Conservation (phyloP, 2,888 invertebrate species). For the Lasiommata megera region DNA sequence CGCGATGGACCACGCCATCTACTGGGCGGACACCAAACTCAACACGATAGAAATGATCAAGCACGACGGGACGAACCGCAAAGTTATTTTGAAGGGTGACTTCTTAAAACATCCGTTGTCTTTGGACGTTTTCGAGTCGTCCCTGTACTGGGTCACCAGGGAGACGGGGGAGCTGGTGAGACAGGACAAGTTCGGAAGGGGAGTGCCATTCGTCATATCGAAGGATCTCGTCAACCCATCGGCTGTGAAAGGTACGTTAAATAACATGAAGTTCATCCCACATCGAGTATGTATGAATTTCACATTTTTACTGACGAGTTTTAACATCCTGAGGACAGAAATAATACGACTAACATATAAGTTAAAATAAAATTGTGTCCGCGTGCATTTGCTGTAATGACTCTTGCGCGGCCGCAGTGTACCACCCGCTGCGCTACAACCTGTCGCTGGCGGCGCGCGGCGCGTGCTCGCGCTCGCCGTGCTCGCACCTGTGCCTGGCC, state of each 20-base stretch:
- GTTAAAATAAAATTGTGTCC: too few relatives aligned
- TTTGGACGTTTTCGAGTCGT: conserved; percentile 96
- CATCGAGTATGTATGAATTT: too few relatives aligned
- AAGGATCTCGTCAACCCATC: conserved; percentile 93
- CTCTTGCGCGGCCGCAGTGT: conserved; percentile 73
- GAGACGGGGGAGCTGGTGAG: conserved; percentile 92
- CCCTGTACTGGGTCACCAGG: conserved; percentile 95
- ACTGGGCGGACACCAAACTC: conserved; percentile 97
- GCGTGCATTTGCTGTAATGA: background rate
- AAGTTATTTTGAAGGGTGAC: conserved; percentile 87
- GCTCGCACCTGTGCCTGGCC: conserved; percentile 96
- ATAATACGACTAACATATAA: too few relatives aligned
- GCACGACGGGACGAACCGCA: conserved; percentile 89
- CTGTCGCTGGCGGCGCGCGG: conserved; percentile 80
- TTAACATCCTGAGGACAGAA: too few relatives aligned
- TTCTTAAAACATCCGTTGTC: conserved; percentile 89
- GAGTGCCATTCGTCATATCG: conserved; percentile 91
- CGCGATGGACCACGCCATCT: conserved; percentile 93
- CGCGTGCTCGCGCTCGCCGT: conserved; percentile 86
- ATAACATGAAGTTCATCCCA: too few relatives aligned
- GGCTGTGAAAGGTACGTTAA: conserved; percentile 86
- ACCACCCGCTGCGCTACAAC: conserved; percentile 92
- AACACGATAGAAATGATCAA: conserved; percentile 94
- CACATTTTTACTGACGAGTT: too few relatives aligned
- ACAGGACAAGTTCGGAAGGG: conserved; percentile 98